A percentile compares a stretch with the other conserved stretches of the same genome.
Evolutionary conservation across 2,888 invertebrate species (phyloP).

Genomic region (Drosophila testacea): DNA sequence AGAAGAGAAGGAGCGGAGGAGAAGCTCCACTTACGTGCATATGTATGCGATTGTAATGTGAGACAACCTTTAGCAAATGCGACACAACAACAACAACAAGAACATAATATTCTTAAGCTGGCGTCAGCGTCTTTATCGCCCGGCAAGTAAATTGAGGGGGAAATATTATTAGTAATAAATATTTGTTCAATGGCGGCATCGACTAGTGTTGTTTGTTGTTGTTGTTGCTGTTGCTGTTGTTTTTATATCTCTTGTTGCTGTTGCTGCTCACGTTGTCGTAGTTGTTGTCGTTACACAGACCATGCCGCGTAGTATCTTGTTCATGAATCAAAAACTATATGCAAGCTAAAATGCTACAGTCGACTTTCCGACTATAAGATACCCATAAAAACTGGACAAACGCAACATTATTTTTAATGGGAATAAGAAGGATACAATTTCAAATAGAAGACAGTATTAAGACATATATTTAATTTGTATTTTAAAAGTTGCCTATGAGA

Average conservation of each 20-base stretch:
- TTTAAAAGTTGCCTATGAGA: too few species aligned
- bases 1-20: not conserved
- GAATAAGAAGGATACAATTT: too few species aligned
- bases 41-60: constrained; percentile 42
- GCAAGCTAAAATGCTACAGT: not conserved
- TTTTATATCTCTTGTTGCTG: constrained; percentile 27
- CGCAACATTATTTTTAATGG: too few species aligned
- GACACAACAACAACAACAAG: constrained; percentile 7
- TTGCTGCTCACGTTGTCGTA: constrained; percentile 14
- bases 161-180: constrained; percentile 64
- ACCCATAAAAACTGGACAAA: too few species aligned
- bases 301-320: constrained; percentile 44
- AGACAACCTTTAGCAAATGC: constrained; percentile 39
- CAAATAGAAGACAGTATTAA: too few species aligned
- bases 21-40: constrained; percentile 17
- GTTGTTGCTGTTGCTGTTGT: constrained; percentile 18
- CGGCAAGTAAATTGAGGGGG: constrained; percentile 33
- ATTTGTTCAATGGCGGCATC: constrained; percentile 66
- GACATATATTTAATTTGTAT: too few species aligned
- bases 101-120: constrained; percentile 44
- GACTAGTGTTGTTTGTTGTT: constrained; percentile 17
- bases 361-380: not conserved
- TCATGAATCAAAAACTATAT: constrained; percentile 45
- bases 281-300: constrained; percentile 18
- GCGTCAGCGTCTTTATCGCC: constrained; percentile 60